Base-by-base conservation (phyloP, 2,888 invertebrate species). In the Eulithis testata region DNA sequence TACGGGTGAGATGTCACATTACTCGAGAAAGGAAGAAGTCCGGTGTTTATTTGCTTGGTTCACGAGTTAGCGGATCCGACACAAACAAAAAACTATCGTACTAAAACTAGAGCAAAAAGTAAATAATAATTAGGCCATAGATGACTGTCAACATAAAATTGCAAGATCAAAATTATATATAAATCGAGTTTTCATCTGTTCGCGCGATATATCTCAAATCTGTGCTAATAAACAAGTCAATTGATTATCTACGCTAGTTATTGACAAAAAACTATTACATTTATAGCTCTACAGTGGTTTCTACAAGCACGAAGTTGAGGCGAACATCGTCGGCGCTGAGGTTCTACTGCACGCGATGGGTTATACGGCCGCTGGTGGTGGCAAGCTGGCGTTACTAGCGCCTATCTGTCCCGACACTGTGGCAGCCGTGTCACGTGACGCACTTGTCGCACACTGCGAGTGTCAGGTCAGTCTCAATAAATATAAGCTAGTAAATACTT, bases 271-370 rank as follows among this genome's bases (percentile, higher is more conserved):
- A 31, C n/a, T 51, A 31, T 31, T 43, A 2, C n/a, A 37, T 56
- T 77, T 76, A 7, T 85, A 97, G 97, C 94, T 97, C 74, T 98
- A 97, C 88, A 96, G 96, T 71, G 98, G 98, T 8, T 98, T 96
- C 87, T 98, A 95, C 89, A 97, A 97, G 80, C 97, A 98, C 84
- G 96, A 97, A 82, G 95, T 98, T 50, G 96, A 97, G 77, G 95
- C 96, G 3, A 96, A 97, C 85, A 92, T 98, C 79, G 93, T 95
- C 31, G 96, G 96, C 59, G 96, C 96, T 1, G 97, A 97, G 81
- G 91, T 94, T 55, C 93, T 98, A 80, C 95, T 98, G 65, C 94
- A 95, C 76, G 95, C 96, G 65, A 96, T 98, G 97, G 98, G 98
- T 0, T 98, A 98, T 83, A 95, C 94, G 65, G 90, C 95, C 50